Evolutionary conservation across 2,797 vertebrate species (phyloP).

Genomic region (Emydoidea blandingii): DNA sequence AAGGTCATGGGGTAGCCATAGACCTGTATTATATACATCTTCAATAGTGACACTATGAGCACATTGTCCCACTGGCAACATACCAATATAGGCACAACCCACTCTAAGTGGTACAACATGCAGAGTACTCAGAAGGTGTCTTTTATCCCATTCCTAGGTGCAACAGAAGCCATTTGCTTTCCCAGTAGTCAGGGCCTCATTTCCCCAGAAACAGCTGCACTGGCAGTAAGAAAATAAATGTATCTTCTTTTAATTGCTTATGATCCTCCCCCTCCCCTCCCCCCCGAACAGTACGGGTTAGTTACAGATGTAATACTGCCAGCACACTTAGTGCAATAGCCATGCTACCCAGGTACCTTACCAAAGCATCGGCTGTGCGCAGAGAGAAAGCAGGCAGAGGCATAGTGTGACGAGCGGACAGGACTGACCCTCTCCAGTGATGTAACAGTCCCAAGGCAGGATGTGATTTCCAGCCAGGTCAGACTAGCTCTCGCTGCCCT

Average conservation of each 20-base stretch:
- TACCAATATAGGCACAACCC: neutral
- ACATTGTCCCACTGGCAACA: neutral
- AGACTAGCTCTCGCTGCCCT: neutral
- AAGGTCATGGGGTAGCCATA: neutral
- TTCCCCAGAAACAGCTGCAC: neutral
- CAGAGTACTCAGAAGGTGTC: too few relatives aligned
- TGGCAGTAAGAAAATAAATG: too few relatives aligned
- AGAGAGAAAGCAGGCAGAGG: neutral
- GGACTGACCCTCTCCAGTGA: neutral
- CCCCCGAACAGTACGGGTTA: neutral
- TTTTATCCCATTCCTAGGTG: neutral
- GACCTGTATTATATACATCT: neutral
- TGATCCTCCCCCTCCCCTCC: neutral
- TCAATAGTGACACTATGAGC: neutral
- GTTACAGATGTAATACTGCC: neutral
- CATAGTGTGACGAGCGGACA: neutral
- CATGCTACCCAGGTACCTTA: conserved; percentile 13
- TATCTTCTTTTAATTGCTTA: too few relatives aligned
- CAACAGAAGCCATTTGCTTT: neutral
- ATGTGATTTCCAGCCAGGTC: neutral
- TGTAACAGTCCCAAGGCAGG: neutral
- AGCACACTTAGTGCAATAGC: neutral
- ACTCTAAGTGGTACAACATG: neutral
- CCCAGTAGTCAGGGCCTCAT: neutral
- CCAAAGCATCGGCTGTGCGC: neutral